Evolutionary conservation across 2,797 vertebrate genomes (phyloP).

Genomic region (Urosaurus nigricauda): DNA sequence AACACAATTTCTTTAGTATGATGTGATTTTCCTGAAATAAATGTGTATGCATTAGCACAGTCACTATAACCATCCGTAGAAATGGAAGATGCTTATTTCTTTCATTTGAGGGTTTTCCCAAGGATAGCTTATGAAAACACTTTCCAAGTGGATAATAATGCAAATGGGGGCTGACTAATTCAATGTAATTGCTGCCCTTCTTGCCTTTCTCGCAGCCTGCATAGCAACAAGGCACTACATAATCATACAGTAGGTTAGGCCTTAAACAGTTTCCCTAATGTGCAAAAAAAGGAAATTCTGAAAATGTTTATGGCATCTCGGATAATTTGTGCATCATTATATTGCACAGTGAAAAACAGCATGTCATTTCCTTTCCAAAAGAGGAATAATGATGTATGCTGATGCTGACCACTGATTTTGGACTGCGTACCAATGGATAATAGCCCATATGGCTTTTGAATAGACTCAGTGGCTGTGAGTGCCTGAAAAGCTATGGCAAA

Average conservation of each 20-base stretch:
- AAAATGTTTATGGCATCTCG: slow-evolving; percentile 18
- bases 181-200: slow-evolving; percentile 49
- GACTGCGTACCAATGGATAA: slow-evolving; percentile 61
- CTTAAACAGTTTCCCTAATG: slow-evolving; percentile 19
- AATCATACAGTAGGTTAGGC: slow-evolving; percentile 54
- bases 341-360: slow-evolving; percentile 30
- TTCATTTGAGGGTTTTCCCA: slow-evolving; percentile 61
- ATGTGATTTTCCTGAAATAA: slow-evolving; percentile 53
- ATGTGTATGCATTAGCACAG: slow-evolving; percentile 48
- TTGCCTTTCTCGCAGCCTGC: slow-evolving; percentile 57
- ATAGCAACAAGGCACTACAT: slow-evolving; percentile 48
- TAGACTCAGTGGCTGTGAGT: slow-evolving; percentile 61
- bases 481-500: slow-evolving; percentile 54
- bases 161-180: slow-evolving; percentile 52
- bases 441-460: slow-evolving; percentile 56
- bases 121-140: slow-evolving; percentile 64
- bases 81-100: slow-evolving; percentile 64
- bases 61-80: slow-evolving; percentile 37
- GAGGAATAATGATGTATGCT: slow-evolving; percentile 55
- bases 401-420: slow-evolving; percentile 49
- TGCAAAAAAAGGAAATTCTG: background rate
- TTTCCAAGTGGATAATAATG: slow-evolving; percentile 60
- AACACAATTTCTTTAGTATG: slow-evolving; percentile 43
- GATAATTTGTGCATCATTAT: slow-evolving; percentile 2
- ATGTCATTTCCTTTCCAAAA: slow-evolving; percentile 46